Evolutionary conservation across 2,113 vertebrate species (phyloP).

Genomic region (Larimichthys crocea): DNA sequence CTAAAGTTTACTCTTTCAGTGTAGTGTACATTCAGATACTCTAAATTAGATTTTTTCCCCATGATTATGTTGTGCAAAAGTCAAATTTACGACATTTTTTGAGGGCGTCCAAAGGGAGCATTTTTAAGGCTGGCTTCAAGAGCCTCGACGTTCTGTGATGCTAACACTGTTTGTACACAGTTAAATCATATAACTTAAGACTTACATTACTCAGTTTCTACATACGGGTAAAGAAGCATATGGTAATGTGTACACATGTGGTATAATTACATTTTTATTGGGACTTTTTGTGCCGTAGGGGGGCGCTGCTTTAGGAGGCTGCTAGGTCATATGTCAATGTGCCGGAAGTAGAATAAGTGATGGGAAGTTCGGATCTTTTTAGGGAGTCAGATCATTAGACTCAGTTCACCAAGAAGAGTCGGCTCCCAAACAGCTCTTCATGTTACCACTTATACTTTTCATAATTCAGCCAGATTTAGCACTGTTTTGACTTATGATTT

Average conservation of each 20-base stretch:
- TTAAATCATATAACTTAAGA: background rate
- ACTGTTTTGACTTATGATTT: too few relatives aligned
- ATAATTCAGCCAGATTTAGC: too few relatives aligned
- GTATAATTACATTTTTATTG: background rate
- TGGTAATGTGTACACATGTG: background rate
- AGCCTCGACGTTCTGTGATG: slow-evolving; percentile 1
- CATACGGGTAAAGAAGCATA: rapidly evolving
- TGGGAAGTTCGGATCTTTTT: too few relatives aligned
- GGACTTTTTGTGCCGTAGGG: background rate
- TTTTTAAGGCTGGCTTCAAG: slow-evolving; percentile 49
- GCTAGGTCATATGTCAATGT: background rate
- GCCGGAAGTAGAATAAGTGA: background rate
- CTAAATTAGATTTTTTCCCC: rapidly evolving
- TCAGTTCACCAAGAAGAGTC: too few relatives aligned
- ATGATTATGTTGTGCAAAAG: rapidly evolving
- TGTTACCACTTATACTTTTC: too few relatives aligned
- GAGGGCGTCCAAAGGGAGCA: rapidly evolving
- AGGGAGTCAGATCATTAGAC: too few relatives aligned
- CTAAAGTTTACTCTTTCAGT: background rate
- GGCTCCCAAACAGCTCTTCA: too few relatives aligned
- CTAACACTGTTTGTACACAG: too few relatives aligned
- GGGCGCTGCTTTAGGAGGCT: slow-evolving; percentile 14
- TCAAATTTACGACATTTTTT: background rate
- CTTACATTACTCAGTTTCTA: background rate
- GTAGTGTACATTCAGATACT: rapidly evolving